A percentile compares a stretch with the other conserved stretches of the same genome.
phyloP scores from a whole-genome alignment of 2,113 vertebrate species.

The Procavia capensis region DNA sequence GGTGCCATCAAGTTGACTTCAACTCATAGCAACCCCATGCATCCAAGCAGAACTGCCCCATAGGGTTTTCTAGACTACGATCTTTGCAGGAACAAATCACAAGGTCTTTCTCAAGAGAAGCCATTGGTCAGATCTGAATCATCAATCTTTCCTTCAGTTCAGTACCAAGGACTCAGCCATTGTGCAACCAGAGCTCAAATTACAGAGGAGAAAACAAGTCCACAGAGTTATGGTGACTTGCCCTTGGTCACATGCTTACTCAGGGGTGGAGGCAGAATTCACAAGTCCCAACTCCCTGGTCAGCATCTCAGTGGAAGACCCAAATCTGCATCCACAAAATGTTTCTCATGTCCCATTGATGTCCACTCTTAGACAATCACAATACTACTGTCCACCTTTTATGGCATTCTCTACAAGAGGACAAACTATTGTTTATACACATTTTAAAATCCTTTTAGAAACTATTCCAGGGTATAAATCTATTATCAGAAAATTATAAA shows the following conservation, averaged over 20 bases:
- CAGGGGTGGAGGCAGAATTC: neutral
- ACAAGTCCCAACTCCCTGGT: neutral
- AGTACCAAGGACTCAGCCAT: too few species aligned
- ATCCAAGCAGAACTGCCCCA: neutral
- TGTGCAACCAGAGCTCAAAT: neutral
- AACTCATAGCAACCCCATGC: neutral
- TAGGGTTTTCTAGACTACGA: neutral
- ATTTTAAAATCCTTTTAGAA: neutral
- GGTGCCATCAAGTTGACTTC: neutral
- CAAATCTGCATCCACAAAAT: neutral
- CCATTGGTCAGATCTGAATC: neutral
- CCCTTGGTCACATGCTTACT: neutral
- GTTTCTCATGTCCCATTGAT: neutral
- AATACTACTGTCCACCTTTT: neutral
- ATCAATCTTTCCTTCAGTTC: neutral
- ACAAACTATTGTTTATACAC: neutral
- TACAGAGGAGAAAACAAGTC: neutral
- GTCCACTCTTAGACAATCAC: neutral
- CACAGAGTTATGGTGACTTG: neutral
- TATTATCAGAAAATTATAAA: neutral
- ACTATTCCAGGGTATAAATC: neutral
- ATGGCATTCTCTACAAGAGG: neutral
- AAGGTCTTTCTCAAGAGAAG: neutral
- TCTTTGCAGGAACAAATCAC: neutral
- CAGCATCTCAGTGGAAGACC: neutral